phyloP scores from a whole-genome alignment of 2,888 invertebrate genomes.

The Lasioglossum calceatum region DNA sequence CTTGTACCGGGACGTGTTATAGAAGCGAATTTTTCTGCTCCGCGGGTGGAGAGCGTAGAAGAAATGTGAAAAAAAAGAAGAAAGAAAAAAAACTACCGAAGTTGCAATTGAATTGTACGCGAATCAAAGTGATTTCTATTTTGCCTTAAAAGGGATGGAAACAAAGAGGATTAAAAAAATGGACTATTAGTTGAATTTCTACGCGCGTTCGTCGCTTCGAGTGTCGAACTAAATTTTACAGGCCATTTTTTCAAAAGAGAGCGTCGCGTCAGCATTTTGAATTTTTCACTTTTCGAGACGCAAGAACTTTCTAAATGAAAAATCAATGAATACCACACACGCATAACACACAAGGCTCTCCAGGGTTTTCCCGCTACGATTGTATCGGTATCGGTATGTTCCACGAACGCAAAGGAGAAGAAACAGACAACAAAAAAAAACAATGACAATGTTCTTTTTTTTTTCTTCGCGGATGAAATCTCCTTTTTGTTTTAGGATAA shows the following conservation, averaged over 20 bases:
- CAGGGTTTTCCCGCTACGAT: conserved; percentile 17
- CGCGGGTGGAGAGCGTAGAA: conserved; percentile 24
- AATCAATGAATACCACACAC: not conserved
- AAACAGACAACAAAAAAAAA: not conserved
- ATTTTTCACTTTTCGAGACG: conserved; percentile 33
- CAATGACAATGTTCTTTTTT: not conserved
- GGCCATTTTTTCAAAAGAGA: conserved; percentile 4
- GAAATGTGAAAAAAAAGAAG: conserved; percentile 3
- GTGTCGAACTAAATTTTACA: conserved; percentile 20
- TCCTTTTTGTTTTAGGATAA: conserved; percentile 12
- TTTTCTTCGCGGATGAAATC: conserved; percentile 6
- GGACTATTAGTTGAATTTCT: conserved; percentile 43
- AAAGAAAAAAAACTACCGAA: not conserved
- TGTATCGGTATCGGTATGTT: conserved; percentile 18
- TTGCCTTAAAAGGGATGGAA: conserved; percentile 12
- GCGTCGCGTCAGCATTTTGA: conserved; percentile 27
- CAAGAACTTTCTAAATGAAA: conserved; percentile 30
- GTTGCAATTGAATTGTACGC: conserved; percentile 36
- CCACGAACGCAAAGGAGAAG: conserved; percentile 14
- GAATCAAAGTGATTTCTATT: conserved; percentile 49
- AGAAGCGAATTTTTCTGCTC: conserved; percentile 26
- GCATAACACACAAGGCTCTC: conserved; percentile 7
- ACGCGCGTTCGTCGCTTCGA: conserved; percentile 18
- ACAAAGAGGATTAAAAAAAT: conserved; percentile 1
- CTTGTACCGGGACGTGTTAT: conserved; percentile 24